phyloP scores from a whole-genome alignment of 2,113 vertebrate genomes.

The Eolophus roseicapilla region DNA sequence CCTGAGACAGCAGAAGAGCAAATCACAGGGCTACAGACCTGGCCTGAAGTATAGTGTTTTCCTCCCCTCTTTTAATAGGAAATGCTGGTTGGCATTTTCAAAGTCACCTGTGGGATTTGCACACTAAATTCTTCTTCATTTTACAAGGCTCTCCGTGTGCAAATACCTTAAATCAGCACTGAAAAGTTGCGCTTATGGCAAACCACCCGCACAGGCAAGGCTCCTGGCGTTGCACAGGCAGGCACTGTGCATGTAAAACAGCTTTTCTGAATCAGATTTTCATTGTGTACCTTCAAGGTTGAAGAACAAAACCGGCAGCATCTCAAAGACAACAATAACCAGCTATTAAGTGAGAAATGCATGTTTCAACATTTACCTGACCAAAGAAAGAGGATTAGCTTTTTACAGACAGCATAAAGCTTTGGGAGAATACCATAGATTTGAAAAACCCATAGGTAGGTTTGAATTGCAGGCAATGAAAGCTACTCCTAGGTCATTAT shows the following conservation, averaged over 20 bases:
- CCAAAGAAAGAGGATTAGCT: not conserved
- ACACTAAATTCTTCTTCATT: not conserved
- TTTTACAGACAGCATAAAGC: not conserved
- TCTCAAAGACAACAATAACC: not conserved
- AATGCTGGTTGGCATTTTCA: not conserved
- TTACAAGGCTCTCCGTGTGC: not conserved
- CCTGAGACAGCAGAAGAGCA: not conserved
- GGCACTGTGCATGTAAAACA: not conserved
- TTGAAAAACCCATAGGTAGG: not conserved
- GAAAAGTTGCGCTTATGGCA: not conserved
- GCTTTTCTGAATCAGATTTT: not conserved
- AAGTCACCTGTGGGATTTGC: not conserved
- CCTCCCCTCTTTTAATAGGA: not conserved
- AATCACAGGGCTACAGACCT: not conserved
- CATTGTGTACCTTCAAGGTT: not conserved
- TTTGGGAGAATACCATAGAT: not conserved
- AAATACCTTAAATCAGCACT: constrained; percentile 16
- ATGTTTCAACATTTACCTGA: not conserved
- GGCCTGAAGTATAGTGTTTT: not conserved
- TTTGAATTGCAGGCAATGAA: constrained; percentile 9
- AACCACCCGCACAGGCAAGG: not conserved
- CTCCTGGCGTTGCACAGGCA: not conserved
- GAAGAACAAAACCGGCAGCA: not conserved
- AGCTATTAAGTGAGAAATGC: not conserved
- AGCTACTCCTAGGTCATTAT: not conserved